Evolutionary conservation across 1,140 invertebrate genomes (phyloP).

Genomic region (Latrodectus geometricus): DNA sequence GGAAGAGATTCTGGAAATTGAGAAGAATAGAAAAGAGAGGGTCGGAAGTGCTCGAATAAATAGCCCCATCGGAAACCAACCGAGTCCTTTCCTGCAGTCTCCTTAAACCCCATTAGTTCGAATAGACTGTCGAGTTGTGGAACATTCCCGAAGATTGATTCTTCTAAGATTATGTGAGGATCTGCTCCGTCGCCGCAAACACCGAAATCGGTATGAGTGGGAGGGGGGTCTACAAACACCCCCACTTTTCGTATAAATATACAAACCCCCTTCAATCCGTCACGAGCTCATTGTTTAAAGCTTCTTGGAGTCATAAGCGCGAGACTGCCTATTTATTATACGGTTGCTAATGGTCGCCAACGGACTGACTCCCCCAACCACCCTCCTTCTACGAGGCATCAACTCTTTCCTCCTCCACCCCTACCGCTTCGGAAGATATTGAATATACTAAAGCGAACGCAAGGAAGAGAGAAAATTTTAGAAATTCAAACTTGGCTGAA

Average conservation of each 20-base stretch:
- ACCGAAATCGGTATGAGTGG: neutral
- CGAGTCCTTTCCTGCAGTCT: neutral
- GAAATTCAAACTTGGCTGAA: conserved; percentile 21
- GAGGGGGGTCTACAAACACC: neutral
- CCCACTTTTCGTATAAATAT: conserved; percentile 8
- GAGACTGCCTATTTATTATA: conserved; percentile 50
- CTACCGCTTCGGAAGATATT: conserved; percentile 43
- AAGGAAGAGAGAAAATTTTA: conserved; percentile 36
- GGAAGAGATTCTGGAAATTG: neutral
- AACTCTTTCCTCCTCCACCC: neutral
- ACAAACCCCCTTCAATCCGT: conserved; percentile 5
- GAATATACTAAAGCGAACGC: neutral
- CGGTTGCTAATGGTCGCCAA: conserved; percentile 38
- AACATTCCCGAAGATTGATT: conserved; percentile 53
- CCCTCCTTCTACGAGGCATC: neutral
- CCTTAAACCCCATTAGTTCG: conserved; percentile 50
- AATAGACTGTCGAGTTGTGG: conserved; percentile 46
- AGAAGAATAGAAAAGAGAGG: neutral
- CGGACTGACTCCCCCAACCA: neutral
- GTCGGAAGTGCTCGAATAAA: conserved; percentile 15
- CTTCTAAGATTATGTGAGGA: conserved; percentile 50
- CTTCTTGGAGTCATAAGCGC: conserved; percentile 26
- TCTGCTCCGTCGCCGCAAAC: conserved; percentile 21
- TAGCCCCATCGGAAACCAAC: conserved; percentile 35
- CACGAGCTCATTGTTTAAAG: conserved; percentile 48